Evolutionary conservation across 2,888 invertebrate species (phyloP), one percentile per base, ranked within the genome.

Genomic region (Poecilobothrus nobilitatus): DNA sequence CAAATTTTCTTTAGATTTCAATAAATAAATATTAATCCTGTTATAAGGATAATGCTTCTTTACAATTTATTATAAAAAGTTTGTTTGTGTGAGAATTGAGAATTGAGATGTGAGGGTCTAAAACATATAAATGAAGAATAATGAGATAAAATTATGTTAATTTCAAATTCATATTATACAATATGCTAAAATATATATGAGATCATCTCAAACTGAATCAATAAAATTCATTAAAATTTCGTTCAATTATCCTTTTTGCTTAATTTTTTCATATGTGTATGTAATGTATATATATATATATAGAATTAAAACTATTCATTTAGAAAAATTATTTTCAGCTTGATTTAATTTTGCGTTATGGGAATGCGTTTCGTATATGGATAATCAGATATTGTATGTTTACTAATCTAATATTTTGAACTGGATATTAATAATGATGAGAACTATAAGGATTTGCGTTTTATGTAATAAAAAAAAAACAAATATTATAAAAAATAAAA

Each of bases 1-100:
- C 53, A 9, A 53, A 53, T 53, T 53, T 53, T 6, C n/a, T 53
- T 53, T 53, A 18, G 9, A n/a, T 53, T 53, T 53, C 18, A 53
- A 53, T 53, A 53, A 53, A 53, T 53, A 53, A 53, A 53, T 53
- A 53, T 12, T 53, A 53, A 53, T 53, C 53, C 18, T 53, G 53
- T 53, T 53, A 53, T 53, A 18, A 53, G 53, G 53, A 53, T 53
- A 53, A 53, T 53, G 18, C 18, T 53, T 2, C n/a, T 53, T 53
- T 53, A 53, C 53, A 53, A 53, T 53, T 53, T 53, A 53, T 53
- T 18, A n/a, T 18, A 53, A 12, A 53, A 5, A 27, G 5, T 27
- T 27, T 27, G 27, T 27, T 4, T 27, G 27, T 27, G 27, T 27
- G 5, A 27, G 27, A 5, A 27, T 27, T 27, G 27, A 27, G 5